These are phyloP conservation scores for Heliothis virescens DNA, from an alignment of 1,140 invertebrate genomes.

Conservation along the genomic window DNA sequence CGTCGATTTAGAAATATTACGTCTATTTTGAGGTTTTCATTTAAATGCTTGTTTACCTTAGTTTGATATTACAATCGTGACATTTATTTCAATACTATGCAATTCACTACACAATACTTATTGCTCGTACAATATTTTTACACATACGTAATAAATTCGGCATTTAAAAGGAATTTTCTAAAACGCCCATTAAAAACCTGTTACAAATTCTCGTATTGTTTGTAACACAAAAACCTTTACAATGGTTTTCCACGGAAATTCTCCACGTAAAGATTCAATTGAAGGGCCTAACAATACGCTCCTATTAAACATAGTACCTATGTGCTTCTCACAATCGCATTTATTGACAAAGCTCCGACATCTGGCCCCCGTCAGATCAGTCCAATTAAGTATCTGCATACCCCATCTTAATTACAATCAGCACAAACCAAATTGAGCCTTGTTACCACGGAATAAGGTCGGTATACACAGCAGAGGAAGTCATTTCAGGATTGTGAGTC, in stretches of 20 bases:
- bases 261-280: conserved; percentile 54
- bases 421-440: conserved; percentile 1
- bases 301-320: conserved; percentile 50
- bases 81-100: too few species aligned
- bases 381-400: conserved; percentile 62
- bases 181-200: too few species aligned
- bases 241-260: conserved; percentile 26
- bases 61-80: too few species aligned
- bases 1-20: too few species aligned
- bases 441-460: background rate
- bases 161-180: too few species aligned
- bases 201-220: too few species aligned
- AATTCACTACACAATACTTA: too few species aligned
- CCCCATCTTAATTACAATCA: too few species aligned
- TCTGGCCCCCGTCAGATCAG: conserved; percentile 58
- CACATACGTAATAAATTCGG: too few species aligned
- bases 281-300: conserved; percentile 54
- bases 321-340: conserved; percentile 59
- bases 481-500: conserved; percentile 3
- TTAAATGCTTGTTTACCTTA: too few species aligned
- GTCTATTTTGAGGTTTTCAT: too few species aligned
- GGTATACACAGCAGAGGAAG: background rate
- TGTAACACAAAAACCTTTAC: background rate
- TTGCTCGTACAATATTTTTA: too few species aligned
- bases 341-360: conserved; percentile 64